Percentiles rank a stretch among this genome's conserved stretches.
Conservation (phyloP, 37 sponge, comb jelly and placozoan species). For the Bolinopsis microptera region DNA sequence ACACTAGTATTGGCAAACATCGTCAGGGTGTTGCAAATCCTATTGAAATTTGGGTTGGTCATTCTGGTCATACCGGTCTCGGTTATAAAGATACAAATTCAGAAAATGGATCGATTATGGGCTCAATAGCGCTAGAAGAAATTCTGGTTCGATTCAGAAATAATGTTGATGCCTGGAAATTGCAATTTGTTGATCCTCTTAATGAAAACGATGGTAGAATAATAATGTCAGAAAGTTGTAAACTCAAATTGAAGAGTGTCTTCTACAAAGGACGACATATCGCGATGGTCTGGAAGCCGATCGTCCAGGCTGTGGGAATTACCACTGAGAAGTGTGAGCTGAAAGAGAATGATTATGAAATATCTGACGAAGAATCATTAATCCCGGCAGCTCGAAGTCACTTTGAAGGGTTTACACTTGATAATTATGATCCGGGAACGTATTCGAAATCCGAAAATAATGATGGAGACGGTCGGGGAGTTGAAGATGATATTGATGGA, state of each 20-base stretch:
- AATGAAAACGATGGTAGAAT: neutral
- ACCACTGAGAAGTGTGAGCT: neutral
- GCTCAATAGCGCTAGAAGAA: neutral
- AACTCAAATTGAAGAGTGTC: neutral
- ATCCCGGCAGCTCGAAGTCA: neutral
- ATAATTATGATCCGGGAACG: no score
- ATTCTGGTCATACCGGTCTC: neutral
- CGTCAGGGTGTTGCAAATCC: neutral
- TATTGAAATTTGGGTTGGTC: neutral
- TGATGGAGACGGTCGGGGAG: no score
- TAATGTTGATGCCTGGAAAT: neutral
- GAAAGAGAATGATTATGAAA: neutral
- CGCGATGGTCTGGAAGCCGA: neutral
- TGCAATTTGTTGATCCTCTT: neutral
- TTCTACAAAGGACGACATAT: neutral
- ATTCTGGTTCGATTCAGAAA: neutral
- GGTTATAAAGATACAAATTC: neutral
- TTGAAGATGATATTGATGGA: neutral
- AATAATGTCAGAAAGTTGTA: neutral
- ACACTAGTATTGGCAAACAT: neutral
- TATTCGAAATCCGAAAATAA: no score
- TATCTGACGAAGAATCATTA: constrained; percentile 18
- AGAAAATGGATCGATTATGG: neutral
- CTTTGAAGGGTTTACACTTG: neutral
- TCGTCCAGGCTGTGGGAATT: neutral